These are phyloP conservation scores for Cyanoliseus patagonus DNA, from an alignment of 2,113 vertebrate genomes.

Conservation along the genomic window DNA sequence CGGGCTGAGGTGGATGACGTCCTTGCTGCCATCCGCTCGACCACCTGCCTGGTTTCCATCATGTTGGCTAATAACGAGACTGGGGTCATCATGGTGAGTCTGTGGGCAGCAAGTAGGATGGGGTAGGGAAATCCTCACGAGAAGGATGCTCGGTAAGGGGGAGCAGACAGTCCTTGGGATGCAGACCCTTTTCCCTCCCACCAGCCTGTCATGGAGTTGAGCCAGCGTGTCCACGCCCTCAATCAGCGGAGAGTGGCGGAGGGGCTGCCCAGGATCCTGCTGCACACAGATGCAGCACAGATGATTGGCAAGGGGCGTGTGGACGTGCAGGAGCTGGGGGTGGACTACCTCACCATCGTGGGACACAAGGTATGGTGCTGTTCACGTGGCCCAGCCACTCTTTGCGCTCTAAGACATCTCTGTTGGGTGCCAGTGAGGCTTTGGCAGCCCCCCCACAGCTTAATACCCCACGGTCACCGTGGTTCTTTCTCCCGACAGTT, in stretches of 20 bases:
- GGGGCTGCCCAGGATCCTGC: slow-evolving; percentile 74
- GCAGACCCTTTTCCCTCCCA: neutral
- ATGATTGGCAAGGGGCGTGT: slow-evolving; percentile 89
- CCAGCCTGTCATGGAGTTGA: slow-evolving; percentile 87
- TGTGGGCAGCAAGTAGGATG: rapidly evolving
- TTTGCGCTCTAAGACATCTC: neutral
- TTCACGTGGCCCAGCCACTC: rapidly evolving
- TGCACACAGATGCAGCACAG: slow-evolving; percentile 94
- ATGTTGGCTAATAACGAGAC: slow-evolving; percentile 99
- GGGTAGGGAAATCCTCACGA: rapidly evolving
- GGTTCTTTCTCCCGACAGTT: slow-evolving; percentile 77
- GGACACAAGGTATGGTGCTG: slow-evolving; percentile 87
- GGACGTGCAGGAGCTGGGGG: slow-evolving; percentile 84
- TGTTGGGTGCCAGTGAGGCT: neutral
- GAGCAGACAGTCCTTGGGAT: neutral
- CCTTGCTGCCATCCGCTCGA: slow-evolving; percentile 80
- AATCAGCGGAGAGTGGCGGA: slow-evolving; percentile 57
- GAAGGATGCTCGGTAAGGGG: neutral
- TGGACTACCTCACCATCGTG: slow-evolving; percentile 93
- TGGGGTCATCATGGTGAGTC: slow-evolving; percentile 90
- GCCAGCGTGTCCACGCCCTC: slow-evolving; percentile 71
- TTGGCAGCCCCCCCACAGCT: neutral
- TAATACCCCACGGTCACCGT: rapidly evolving
- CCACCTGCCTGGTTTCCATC: slow-evolving; percentile 90
- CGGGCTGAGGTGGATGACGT: slow-evolving; percentile 84